These are phyloP conservation scores for Tyto alba DNA, from an alignment of 2,113 vertebrate species.

Conservation along the genomic window DNA sequence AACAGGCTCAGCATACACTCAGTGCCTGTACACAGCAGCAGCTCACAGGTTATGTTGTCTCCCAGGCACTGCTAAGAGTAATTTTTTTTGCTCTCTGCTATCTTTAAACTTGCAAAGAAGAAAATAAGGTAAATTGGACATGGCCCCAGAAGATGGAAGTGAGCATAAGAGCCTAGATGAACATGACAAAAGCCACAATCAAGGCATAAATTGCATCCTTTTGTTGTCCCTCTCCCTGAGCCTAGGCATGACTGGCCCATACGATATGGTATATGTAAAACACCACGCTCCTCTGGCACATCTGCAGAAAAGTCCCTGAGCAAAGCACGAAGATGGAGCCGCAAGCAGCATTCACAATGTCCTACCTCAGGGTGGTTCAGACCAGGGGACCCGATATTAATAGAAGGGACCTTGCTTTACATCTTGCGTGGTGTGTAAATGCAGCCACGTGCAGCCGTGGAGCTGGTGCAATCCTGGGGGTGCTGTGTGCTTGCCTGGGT, in stretches of 20 bases:
- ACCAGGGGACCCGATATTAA: neutral
- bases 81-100: conserved; percentile 9
- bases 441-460: neutral
- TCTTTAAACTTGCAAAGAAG: conserved; percentile 43
- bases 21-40: neutral
- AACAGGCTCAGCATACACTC: neutral
- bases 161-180: conserved; percentile 26
- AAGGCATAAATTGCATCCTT: conserved; percentile 48
- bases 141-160: conserved; percentile 30
- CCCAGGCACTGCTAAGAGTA: neutral
- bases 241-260: neutral
- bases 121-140: conserved; percentile 53
- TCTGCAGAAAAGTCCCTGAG: neutral
- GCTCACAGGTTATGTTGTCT: neutral
- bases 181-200: conserved; percentile 52
- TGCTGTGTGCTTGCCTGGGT: neutral
- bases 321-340: neutral
- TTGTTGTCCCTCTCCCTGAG: conserved; percentile 9
- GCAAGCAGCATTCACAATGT: neutral
- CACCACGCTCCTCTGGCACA: neutral
- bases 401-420: neutral
- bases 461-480: neutral
- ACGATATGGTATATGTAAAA: neutral
- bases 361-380: neutral
- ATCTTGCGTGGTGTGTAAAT: neutral